Conservation (phyloP, 2,888 invertebrate species). For the Rhingia campestris region DNA sequence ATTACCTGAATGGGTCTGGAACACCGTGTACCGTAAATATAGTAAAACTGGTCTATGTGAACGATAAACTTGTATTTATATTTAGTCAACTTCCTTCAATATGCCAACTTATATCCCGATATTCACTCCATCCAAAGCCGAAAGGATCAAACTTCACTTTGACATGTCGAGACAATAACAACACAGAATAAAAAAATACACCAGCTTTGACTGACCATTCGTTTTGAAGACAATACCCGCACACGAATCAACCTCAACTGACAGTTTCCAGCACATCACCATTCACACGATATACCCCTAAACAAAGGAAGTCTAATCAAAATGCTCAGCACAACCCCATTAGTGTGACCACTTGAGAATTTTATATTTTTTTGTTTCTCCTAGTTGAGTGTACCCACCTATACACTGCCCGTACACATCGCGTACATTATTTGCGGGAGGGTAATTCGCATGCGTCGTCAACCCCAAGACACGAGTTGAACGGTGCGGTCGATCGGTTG, state of each 20-base stretch:
- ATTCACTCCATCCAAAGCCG: slow-evolving; percentile 11
- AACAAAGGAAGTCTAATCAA: slow-evolving; percentile 74
- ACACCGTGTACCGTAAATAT: not conserved
- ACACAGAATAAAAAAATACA: not conserved
- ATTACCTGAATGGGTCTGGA: not conserved
- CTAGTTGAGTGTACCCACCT: not conserved
- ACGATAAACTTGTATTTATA: not conserved
- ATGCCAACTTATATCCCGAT: not conserved
- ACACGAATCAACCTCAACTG: slow-evolving; percentile 60
- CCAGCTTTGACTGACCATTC: not conserved
- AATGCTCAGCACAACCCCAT: slow-evolving; percentile 68
- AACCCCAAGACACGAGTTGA: slow-evolving; percentile 29
- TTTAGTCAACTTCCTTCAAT: not conserved
- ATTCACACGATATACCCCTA: slow-evolving; percentile 64
- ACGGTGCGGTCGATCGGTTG: not conserved
- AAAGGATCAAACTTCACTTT: slow-evolving; percentile 30
- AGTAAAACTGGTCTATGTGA: not conserved
- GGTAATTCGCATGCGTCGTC: slow-evolving; percentile 61
- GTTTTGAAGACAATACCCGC: slow-evolving; percentile 31
- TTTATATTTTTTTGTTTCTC: slow-evolving; percentile 36
- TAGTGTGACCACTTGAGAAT: slow-evolving; percentile 61
- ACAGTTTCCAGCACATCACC: slow-evolving; percentile 42
- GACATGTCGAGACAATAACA: slow-evolving; percentile 17
- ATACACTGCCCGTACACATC: not conserved
- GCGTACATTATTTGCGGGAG: slow-evolving; percentile 3